Base-by-base conservation (phyloP, 2,888 invertebrate genomes). In the Orthonychiurus folsomi region DNA sequence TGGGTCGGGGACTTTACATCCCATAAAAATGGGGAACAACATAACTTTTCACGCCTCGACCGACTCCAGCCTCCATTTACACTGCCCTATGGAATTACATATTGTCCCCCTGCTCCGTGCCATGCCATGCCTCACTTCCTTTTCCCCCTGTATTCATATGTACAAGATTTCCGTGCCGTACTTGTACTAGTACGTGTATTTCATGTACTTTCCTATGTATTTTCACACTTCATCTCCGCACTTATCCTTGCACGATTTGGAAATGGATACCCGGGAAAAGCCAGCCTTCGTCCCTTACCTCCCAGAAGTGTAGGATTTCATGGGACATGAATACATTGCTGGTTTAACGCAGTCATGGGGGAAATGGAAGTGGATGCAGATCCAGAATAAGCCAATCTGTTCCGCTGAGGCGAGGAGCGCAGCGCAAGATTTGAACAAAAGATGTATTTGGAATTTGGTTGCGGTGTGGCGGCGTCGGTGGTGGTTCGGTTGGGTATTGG, bases 141-240 rank as follows among this genome's bases (percentile, higher is more conserved):
- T n/a, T n/a, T n/a, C n/a, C n/a, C n/a, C n/a, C n/a, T n/a, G n/a
- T n/a, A n/a, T n/a, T n/a, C n/a, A n/a, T n/a, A n/a, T n/a, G n/a
- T n/a, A n/a, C n/a, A n/a, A n/a, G n/a, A n/a, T n/a, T n/a, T n/a
- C n/a, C n/a, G n/a, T n/a, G n/a, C n/a, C n/a, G n/a, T n/a, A n/a
- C n/a, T n/a, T n/a, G n/a, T n/a, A n/a, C n/a, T 37, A 15, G 9
- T 37, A 15, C 37, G 37, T 37, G 37, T 9, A 37, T 15, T 9
- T 37, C 5, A 37, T 37, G 37, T 37, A 37, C 15, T 37, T n/a
- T n/a, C n/a, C n/a, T 37, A 37, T 37, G 37, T 37, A 15, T 37
- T 37, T 37, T 37, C 37, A 37, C 37, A 37, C 37, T 37, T 37
- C 37, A 37, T 37, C 37, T 37, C 37, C 37, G 37, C 37, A 37